Percentiles rank a stretch among this genome's conserved stretches.
phyloP scores from a whole-genome alignment of 2,797 vertebrate genomes.

The Dendrocincla fuliginosa region DNA sequence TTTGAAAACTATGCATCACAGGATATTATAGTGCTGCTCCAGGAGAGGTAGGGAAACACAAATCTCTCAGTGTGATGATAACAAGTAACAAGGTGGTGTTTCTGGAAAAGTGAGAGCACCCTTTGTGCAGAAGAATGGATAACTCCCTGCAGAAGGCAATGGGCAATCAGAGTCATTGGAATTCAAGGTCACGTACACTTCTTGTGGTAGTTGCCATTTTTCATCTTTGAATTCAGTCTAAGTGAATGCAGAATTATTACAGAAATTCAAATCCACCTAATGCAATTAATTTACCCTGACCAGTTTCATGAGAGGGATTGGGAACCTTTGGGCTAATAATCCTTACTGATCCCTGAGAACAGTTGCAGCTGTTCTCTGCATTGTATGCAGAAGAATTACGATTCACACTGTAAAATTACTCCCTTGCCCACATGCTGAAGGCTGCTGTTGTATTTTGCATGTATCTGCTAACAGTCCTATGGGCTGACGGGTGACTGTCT shows the following conservation, averaged over 20 bases:
- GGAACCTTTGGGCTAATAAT: background rate
- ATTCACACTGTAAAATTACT: background rate
- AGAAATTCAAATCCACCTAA: background rate
- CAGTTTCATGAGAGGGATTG: background rate
- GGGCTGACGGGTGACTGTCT: background rate
- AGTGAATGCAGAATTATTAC: background rate
- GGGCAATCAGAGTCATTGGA: background rate
- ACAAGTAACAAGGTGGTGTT: background rate
- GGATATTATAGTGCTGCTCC: background rate
- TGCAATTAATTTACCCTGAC: background rate
- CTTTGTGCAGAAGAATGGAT: background rate
- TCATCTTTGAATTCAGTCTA: background rate
- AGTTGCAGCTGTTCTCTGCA: slow-evolving; percentile 33
- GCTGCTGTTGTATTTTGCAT: background rate
- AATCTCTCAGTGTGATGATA: background rate
- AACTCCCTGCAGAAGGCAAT: background rate
- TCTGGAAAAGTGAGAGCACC: background rate
- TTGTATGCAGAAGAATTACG: background rate
- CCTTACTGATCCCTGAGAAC: background rate
- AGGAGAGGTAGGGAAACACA: background rate
- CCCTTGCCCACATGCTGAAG: background rate
- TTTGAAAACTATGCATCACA: background rate
- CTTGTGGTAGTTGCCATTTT: background rate
- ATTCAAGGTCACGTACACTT: background rate
- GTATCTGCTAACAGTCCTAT: background rate